A percentile compares a stretch with the other conserved stretches of the same genome.
phyloP scores from a whole-genome alignment of 2,797 vertebrate genomes.

The Nannoperca obscura region DNA sequence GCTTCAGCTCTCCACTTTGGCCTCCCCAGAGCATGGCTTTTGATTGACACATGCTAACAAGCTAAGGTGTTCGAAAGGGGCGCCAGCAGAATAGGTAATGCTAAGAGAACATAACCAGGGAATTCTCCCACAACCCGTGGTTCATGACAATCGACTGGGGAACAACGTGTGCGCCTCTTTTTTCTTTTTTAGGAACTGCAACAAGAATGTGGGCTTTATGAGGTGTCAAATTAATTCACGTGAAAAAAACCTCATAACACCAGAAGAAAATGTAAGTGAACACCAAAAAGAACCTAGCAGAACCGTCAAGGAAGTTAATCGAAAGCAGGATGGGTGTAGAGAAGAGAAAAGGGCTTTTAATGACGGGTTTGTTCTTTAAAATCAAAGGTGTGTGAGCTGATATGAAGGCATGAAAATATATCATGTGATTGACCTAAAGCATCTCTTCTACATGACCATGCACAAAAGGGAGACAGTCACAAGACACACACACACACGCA shows the following conservation, averaged over 20 bases:
- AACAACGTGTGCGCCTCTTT: slow-evolving; percentile 24
- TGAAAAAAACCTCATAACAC: not conserved
- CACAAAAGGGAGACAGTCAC: slow-evolving; percentile 21
- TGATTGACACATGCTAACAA: slow-evolving; percentile 87
- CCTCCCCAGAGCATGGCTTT: slow-evolving; percentile 64
- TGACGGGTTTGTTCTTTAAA: not conserved
- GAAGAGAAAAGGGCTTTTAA: slow-evolving; percentile 42
- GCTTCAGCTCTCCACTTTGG: slow-evolving; percentile 58
- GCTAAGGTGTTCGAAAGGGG: slow-evolving; percentile 72
- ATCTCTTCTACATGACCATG: slow-evolving; percentile 29
- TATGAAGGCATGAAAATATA: slow-evolving; percentile 34
- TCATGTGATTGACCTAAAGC: slow-evolving; percentile 33
- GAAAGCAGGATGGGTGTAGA: not conserved
- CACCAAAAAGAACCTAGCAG: not conserved
- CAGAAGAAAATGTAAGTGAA: slow-evolving; percentile 1
- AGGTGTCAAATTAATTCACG: slow-evolving; percentile 59
- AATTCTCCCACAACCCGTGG: slow-evolving; percentile 58
- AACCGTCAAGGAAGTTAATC: slow-evolving; percentile 12
- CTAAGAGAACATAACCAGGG: slow-evolving; percentile 68
- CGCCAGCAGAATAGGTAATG: slow-evolving; percentile 69
- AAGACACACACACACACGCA: slow-evolving; percentile 15
- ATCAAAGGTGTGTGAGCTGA: slow-evolving; percentile 38
- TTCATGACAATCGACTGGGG: slow-evolving; percentile 52
- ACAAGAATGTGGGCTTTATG: slow-evolving; percentile 47
- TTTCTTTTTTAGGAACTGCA: slow-evolving; percentile 23